A percentile compares a stretch with the other conserved stretches of the same genome.
Conservation (phyloP, 1,140 invertebrate genomes). For the Drosophila setifemur region DNA sequence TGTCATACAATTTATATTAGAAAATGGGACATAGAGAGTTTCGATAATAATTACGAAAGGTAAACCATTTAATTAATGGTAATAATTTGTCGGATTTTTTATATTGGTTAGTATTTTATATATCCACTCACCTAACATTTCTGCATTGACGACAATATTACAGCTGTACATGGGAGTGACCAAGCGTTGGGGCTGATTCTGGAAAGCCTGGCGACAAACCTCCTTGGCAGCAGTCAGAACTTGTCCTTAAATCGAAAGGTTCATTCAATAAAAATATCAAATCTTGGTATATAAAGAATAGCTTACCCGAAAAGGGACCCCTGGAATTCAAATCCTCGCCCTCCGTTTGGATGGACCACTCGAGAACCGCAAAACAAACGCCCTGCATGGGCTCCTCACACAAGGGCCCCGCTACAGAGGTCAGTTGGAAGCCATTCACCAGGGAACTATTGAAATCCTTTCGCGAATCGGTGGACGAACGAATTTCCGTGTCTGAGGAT, state of each 20-base stretch:
- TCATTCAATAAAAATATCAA: background rate
- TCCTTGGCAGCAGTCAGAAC: slow-evolving; percentile 96
- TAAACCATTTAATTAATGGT: no score
- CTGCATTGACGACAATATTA: slow-evolving; percentile 94
- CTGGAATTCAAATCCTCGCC: slow-evolving; percentile 82
- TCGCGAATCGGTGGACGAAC: slow-evolving; percentile 81
- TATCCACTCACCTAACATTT: slow-evolving; percentile 91
- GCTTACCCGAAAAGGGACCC: slow-evolving; percentile 84
- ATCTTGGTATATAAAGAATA: background rate
- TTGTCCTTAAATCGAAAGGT: slow-evolving; percentile 87
- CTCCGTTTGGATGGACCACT: slow-evolving; percentile 86
- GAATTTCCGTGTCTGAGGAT: slow-evolving; percentile 40
- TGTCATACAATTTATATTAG: no score
- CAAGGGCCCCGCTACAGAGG: slow-evolving; percentile 93
- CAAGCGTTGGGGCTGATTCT: slow-evolving; percentile 93
- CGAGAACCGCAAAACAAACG: slow-evolving; percentile 94
- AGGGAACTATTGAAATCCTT: slow-evolving; percentile 90
- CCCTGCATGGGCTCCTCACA: slow-evolving; percentile 98
- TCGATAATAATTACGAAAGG: no score
- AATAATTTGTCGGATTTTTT: no score
- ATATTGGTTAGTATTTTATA: no score
- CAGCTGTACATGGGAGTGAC: slow-evolving; percentile 99
- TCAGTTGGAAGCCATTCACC: slow-evolving; percentile 97
- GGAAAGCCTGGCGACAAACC: slow-evolving; percentile 93
- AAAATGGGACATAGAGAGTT: no score